Base-by-base conservation (phyloP, 2,888 invertebrate species). In the Drosophila melanosoma region DNA sequence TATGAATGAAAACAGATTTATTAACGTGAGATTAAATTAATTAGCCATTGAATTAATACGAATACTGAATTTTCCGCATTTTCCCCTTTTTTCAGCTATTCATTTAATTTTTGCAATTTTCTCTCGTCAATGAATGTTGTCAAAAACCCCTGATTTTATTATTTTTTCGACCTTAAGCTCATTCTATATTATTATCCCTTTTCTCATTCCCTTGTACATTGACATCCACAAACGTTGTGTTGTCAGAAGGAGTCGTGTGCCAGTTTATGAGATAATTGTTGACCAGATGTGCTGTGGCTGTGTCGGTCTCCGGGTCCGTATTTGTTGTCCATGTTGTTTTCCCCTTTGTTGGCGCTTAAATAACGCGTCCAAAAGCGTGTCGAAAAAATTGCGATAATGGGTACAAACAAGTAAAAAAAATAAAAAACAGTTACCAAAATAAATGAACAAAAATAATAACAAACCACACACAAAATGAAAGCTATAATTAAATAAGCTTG, bases 181-280 rank as follows among this genome's bases (percentile, higher is more conserved):
- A 23, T 35, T 23, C 29, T 15, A 23, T 15, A 15, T 23, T 0
- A 1, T 4, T 8, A 15, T 4, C 1, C 45, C 4, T 12, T 15
- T 15, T 7, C 45, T 15, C 45, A 45, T 45, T 45, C 45, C 45
- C 15, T 15, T 23, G 15, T 8, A 3, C 15, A 45, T 7, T 20
- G 2, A 3, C 45, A 15, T 45, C 23, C 45, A 15, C 12, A 15
- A 20, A 15, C 45, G 20, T 45, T 45, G 7, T 29, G 26, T 36
- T 15, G 45, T 49, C 38, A 49, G 52, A 35, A 45, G 62, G 23
- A 45, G 62, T 54, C 62, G 59, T 74, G 66, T 51, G 71, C 61
- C 65, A 69, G 63, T 65, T 75, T 73, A 67, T 69, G 56, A 78
- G 75, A 81, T 81, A 81, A 81, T 81, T 81, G 81, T 60, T 70